Evolutionary conservation across 2,113 vertebrate species (phyloP), one percentile per base, ranked within the genome.

Genomic region (Melanerpes formicivorus): DNA sequence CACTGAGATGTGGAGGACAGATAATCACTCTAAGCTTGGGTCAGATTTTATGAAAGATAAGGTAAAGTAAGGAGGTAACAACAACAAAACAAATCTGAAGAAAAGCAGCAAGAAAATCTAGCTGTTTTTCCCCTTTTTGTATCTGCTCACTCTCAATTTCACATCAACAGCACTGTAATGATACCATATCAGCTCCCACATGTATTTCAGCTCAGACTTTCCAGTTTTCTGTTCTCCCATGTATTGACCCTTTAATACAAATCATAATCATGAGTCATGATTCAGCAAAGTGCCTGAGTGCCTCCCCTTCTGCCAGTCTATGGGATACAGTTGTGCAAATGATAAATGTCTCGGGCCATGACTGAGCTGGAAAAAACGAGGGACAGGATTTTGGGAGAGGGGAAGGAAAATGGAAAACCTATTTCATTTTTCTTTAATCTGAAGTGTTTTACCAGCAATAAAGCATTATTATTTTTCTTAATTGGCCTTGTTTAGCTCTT

Each of bases 341-440:
- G 27, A 56, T 34, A 88, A 88, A 79, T n/a, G 18, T 80, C 92
- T 85, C 65, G 88, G 48, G 15, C 8, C 4, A 12, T 40, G 72
- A 80, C 46, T 85, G 80, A 90, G 18, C 17, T 81, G 65, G 78
- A 78, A 85, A 85, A 94, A 93, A 75, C 58, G 62, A 90, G 10
- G 21, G 17, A 67, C n/a, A 6, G 58, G 66, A 74, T 77, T 86
- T 27, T 7, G 59, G 17, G 30, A 88, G 62, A 80, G 32, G 8
- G 11, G 5, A 73, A 70, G 32, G 9, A 77, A 91, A 88, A 84
- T 22, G 14, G 56, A 83, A 80, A 90, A 19, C 14, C 11, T 46
- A 14, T 64, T 83, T 85, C 22, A 59, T 58, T 91, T 83, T 23
- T 58, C 42, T 91, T 91, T 86, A 9, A 64, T 78, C 34, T 56